Evolutionary conservation across 2,888 invertebrate species (phyloP).

Genomic region (Rhabditoides inermis): DNA sequence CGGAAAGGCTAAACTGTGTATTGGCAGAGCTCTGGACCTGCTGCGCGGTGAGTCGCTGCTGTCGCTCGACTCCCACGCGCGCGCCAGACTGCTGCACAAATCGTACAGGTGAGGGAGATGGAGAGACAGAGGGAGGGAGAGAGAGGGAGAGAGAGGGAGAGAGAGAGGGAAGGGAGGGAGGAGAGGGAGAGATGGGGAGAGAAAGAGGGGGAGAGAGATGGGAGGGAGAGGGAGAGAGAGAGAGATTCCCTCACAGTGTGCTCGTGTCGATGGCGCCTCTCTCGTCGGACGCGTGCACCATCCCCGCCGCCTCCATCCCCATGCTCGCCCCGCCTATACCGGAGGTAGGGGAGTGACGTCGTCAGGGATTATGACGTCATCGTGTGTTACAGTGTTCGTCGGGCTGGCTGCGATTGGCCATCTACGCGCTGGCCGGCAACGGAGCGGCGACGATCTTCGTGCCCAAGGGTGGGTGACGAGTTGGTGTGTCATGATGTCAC

Average conservation of each 20-base stretch:
- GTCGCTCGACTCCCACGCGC: conserved; percentile 73
- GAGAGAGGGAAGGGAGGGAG: no score
- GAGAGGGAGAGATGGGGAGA: no score
- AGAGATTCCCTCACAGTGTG: conserved; percentile 64
- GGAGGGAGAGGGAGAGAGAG: no score
- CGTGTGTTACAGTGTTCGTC: conserved; percentile 58
- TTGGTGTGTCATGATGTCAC: no score
- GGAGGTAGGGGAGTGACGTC: conserved; percentile 59
- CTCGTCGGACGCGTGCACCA: conserved; percentile 70
- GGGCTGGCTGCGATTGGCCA: conserved; percentile 82
- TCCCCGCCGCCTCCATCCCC: conserved; percentile 63
- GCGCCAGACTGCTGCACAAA: conserved; percentile 73
- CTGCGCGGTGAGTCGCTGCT: conserved; percentile 82
- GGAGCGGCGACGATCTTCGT: no score
- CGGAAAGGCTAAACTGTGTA: no score
- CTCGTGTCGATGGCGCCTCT: conserved; percentile 85
- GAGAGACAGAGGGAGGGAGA: no score
- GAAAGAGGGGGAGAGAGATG: no score
- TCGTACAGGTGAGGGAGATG: conserved; percentile 61
- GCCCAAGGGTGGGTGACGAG: no score
- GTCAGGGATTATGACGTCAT: not conserved
- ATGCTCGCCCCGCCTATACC: conserved; percentile 83
- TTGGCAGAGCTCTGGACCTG: no score
- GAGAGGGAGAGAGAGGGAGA: no score
- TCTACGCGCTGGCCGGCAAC: conserved; percentile 75